Evolutionary conservation across 2,113 vertebrate genomes (phyloP).

Genomic region (Onychostoma macrolepis): DNA sequence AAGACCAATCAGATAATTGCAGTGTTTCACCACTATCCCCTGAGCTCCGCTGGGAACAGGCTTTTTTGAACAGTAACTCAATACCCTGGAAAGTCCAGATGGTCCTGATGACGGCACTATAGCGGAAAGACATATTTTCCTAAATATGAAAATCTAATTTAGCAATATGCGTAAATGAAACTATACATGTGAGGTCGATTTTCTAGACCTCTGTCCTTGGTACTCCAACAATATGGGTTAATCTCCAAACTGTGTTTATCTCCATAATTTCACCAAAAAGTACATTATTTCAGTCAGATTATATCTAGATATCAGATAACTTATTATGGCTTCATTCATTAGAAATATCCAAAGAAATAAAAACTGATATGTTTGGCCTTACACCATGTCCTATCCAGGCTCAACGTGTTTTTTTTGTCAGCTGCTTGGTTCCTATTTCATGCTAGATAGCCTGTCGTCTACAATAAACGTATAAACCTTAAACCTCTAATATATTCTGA

Average conservation of each 20-base stretch:
- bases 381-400: neutral
- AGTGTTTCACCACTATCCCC: constrained; percentile 74
- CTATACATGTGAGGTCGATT: constrained; percentile 11
- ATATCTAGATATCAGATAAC: neutral
- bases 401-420: neutral
- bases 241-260: neutral
- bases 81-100: constrained; percentile 79
- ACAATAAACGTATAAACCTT: neutral
- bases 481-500: neutral
- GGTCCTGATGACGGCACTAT: constrained; percentile 61
- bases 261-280: neutral
- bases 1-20: constrained; percentile 79
- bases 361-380: neutral
- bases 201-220: neutral
- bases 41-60: constrained; percentile 72
- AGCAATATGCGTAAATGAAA: constrained; percentile 38
- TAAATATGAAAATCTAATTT: constrained; percentile 69
- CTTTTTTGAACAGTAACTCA: constrained; percentile 68
- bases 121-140: constrained; percentile 45
- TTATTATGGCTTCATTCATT: neutral
- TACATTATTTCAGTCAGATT: neutral
- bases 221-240: constrained; percentile 12
- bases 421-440: neutral
- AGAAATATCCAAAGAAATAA: neutral
- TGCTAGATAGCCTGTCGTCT: neutral